A percentile compares a stretch with the other conserved stretches of the same genome.
Evolutionary conservation across 23 tunicate genomes (phyloP).

Genomic region (Oikopleura dioica): DNA sequence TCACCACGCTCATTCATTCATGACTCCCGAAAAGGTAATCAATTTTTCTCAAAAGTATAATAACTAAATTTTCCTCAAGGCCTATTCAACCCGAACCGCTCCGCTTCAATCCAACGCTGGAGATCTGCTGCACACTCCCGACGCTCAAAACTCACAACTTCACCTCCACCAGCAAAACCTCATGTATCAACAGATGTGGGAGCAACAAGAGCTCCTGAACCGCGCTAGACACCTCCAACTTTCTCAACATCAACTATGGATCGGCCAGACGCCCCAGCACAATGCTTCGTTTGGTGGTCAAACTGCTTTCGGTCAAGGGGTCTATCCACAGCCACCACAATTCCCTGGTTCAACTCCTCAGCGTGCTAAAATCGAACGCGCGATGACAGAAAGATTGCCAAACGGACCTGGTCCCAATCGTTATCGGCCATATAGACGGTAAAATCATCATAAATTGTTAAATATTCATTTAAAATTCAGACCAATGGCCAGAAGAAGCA

Average conservation of each 20-base stretch:
- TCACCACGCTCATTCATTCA: not conserved
- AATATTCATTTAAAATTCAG: not conserved
- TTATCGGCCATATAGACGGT: too few relatives aligned
- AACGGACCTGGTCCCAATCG: too few relatives aligned
- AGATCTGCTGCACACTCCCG: not conserved
- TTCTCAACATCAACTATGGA: conserved; percentile 4
- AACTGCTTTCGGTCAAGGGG: too few relatives aligned
- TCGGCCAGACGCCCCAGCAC: conserved; percentile 1
- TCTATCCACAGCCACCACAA: too few relatives aligned
- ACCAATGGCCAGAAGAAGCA: not conserved
- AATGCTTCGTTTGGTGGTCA: too few relatives aligned
- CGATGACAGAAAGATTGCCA: too few relatives aligned
- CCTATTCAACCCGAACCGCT: conserved; percentile 9
- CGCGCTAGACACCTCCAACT: not conserved
- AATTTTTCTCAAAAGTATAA: not conserved
- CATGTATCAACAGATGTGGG: not conserved
- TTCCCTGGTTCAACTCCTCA: too few relatives aligned
- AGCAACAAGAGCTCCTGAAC: not conserved
- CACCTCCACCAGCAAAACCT: not conserved
- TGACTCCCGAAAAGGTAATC: conserved; percentile 10
- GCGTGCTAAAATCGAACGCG: too few relatives aligned
- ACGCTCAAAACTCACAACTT: not conserved
- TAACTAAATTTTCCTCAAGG: not conserved
- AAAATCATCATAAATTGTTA: too few relatives aligned
- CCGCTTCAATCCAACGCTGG: not conserved